Conservation (phyloP, 1,140 invertebrate genomes). For the Oreohelix idahoensis region DNA sequence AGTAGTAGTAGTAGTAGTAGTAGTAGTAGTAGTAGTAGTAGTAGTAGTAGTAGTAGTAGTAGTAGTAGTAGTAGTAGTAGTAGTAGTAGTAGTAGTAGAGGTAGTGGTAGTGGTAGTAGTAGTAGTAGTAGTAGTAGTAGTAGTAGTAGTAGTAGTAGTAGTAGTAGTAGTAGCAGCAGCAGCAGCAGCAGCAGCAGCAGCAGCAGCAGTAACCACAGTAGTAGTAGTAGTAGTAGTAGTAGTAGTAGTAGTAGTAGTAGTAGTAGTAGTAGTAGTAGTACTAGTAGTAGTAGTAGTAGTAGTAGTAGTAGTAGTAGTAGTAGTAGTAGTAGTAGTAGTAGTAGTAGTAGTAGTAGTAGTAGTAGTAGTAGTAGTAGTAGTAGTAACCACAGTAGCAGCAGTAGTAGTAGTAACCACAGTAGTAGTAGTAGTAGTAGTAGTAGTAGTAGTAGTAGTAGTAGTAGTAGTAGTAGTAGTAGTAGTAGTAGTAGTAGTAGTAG, state of each 20-base stretch:
- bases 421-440: constrained; percentile 23
- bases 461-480: constrained; percentile 21
- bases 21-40: constrained; percentile 20
- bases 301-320: constrained; percentile 13
- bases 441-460: constrained; percentile 23
- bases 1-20: constrained; percentile 23
- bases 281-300: constrained; percentile 23
- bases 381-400: no score
- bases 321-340: constrained; percentile 14
- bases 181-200: background rate
- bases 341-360: constrained; percentile 14
- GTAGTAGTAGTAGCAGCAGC: constrained; percentile 15
- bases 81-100: no score
- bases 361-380: constrained; percentile 23
- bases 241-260: no score
- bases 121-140: no score
- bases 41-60: constrained; percentile 17
- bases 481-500: background rate
- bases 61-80: constrained; percentile 19
- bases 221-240: no score
- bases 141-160: constrained; percentile 5
- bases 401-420: no score
- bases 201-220: no score
- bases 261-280: constrained; percentile 14
- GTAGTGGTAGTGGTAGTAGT: no score